Base-by-base conservation (phyloP, 2,797 vertebrate genomes). In the Echeneis naucrates region DNA sequence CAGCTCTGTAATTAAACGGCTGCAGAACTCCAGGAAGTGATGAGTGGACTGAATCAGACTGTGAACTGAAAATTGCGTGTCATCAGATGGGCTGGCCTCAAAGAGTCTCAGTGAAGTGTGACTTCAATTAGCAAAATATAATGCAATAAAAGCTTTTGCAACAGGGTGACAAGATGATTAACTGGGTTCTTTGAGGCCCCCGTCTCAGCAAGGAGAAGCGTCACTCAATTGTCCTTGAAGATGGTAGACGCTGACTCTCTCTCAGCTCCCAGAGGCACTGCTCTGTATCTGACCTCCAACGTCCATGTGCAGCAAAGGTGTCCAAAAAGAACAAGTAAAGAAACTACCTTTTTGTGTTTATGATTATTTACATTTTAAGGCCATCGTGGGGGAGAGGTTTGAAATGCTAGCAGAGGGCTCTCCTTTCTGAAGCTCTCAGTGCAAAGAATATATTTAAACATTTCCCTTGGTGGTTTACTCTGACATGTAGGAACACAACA, bases 101-200 rank as follows among this genome's bases (percentile, higher is more conserved):
- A 56, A 40, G 58, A 47, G 26, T 58, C 50, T 67, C 67, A 76
- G 9, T 19, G 32, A 78, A 62, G 44, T 44, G 26, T 8, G 59
- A 68, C 52, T 74, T 75, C 21, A 73, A 59, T 75, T 65, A 68
- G n/a, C 68, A 26, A 71, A 72, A 69, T 62, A 12, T 23, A 79
- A 74, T 80, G 26, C 4, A 56, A 61, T 3, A 4, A 45, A 23
- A 54, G 67, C 61, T 6, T 1, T 26, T 42, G 1, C 62, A 32
- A 55, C 65, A 17, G 13, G 48, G 23, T 35, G 54, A 60, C 16
- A 0, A 54, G 57, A 44, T 42, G 10, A 77, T 26, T 75, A 30
- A 58, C 59, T 54, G 62, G 8, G 10, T 53, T 37, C 67, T 68
- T 59, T 26, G 65, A 54, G 51, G 52, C 10, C 51, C 42, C 27